These are phyloP conservation scores for Dicyrtoma fusca DNA, from an alignment of 2,888 invertebrate species.

Conservation along the genomic window DNA sequence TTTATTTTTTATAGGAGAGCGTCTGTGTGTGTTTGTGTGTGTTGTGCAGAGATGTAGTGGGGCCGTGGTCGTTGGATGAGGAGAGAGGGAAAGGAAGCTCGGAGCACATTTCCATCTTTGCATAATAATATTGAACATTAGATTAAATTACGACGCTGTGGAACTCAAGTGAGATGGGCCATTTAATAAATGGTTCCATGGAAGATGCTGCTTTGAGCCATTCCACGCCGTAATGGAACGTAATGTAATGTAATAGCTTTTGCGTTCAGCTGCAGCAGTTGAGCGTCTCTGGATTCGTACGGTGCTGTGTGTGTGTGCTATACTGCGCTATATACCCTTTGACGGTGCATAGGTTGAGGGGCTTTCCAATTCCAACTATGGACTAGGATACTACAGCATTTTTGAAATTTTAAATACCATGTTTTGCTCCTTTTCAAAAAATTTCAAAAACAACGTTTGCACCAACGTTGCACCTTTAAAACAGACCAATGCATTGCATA, in stretches of 20 bases:
- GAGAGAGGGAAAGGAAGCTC: background rate
- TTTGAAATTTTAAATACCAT: no score
- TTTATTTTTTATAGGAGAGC: constrained; percentile 1
- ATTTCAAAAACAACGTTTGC: no score
- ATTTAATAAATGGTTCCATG: constrained; percentile 27
- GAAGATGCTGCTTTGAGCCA: constrained; percentile 27
- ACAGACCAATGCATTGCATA: no score
- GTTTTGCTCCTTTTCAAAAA: no score
- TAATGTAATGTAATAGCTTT: constrained; percentile 32
- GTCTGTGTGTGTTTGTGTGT: background rate
- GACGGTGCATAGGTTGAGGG: no score
- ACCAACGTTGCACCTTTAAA: no score
- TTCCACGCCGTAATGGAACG: constrained; percentile 30
- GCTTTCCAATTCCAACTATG: no score
- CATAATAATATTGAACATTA: constrained; percentile 32
- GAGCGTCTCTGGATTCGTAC: no score
- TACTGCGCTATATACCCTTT: no score
- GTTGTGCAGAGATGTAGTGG: background rate
- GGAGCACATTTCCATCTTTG: constrained; percentile 17
- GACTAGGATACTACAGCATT: no score
- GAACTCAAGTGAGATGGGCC: constrained; percentile 29
- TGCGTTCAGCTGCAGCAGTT: constrained; percentile 8
- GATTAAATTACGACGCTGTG: constrained; percentile 35
- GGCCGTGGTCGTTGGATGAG: background rate
- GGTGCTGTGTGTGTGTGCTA: no score